Conservation (phyloP, 2,797 vertebrate species). For the Epinephelus malabaricus region DNA sequence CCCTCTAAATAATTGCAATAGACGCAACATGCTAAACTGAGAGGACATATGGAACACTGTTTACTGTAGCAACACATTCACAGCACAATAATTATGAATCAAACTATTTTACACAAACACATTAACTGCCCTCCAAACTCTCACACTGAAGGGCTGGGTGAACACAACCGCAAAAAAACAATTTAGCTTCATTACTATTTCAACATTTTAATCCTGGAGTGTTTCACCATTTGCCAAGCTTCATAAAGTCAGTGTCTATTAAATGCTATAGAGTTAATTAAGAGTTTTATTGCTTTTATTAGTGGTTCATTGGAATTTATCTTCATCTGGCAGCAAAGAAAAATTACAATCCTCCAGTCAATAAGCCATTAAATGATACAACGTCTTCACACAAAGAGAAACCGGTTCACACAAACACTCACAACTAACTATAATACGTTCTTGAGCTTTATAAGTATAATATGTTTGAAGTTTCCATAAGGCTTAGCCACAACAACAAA, state of each 20-base stretch:
- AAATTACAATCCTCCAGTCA: background rate
- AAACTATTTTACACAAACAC: background rate
- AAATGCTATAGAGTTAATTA: slow-evolving; percentile 3
- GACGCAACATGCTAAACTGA: background rate
- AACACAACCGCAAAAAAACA: background rate
- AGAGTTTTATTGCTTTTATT: slow-evolving; percentile 22
- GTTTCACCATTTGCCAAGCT: background rate
- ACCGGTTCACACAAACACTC: background rate
- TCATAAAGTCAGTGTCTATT: slow-evolving; percentile 7
- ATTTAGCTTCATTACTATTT: background rate
- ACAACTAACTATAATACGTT: background rate
- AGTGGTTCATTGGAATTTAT: background rate
- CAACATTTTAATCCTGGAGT: background rate
- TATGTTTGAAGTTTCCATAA: background rate
- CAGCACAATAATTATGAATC: background rate
- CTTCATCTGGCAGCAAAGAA: slow-evolving; percentile 5
- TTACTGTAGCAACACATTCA: background rate
- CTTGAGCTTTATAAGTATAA: background rate
- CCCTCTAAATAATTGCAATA: background rate
- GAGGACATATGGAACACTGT: slow-evolving; percentile 1
- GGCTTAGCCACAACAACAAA: background rate
- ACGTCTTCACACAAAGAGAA: no score
- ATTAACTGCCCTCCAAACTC: background rate
- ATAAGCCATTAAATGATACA: slow-evolving; percentile 4
- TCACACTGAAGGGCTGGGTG: background rate